A percentile compares a stretch with the other conserved stretches of the same genome.
Evolutionary conservation across 2,797 vertebrate species (phyloP).

Genomic region (Chiroxiphia lanceolata): DNA sequence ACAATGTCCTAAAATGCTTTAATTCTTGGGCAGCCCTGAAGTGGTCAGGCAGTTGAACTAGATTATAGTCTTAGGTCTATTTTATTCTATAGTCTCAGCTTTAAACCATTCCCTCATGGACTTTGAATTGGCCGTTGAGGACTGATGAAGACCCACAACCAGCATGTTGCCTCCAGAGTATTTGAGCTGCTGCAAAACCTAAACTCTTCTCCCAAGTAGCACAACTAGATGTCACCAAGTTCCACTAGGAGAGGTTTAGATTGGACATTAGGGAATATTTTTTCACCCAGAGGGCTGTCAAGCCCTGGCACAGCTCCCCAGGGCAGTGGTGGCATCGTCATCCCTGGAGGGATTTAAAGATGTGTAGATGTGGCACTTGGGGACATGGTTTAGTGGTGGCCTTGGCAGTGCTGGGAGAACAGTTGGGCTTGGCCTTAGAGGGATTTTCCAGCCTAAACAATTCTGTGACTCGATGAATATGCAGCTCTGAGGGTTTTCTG

Average conservation of each 20-base stretch:
- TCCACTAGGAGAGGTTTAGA: background rate
- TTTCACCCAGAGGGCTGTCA: background rate
- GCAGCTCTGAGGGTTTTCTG: background rate
- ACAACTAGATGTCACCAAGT: background rate
- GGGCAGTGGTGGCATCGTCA: no score
- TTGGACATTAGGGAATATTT: background rate
- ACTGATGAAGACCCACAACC: background rate
- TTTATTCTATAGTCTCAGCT: background rate
- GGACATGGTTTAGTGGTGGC: background rate
- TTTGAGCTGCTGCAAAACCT: background rate
- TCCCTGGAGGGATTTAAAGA: background rate
- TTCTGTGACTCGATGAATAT: background rate
- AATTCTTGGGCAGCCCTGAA: background rate
- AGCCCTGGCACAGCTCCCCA: background rate
- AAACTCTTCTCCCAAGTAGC: fast-evolving
- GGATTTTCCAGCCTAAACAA: background rate
- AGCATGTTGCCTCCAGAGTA: fast-evolving
- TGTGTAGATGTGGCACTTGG: fast-evolving
- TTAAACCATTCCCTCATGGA: background rate
- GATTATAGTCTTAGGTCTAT: background rate
- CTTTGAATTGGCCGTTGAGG: fast-evolving
- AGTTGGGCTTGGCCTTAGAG: background rate
- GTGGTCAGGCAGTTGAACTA: background rate
- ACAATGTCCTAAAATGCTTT: fast-evolving
- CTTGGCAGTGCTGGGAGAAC: background rate